Percentiles rank a stretch among this genome's conserved stretches.
phyloP scores from a whole-genome alignment of 2,888 invertebrate genomes.

The Aporophyla nigra region DNA sequence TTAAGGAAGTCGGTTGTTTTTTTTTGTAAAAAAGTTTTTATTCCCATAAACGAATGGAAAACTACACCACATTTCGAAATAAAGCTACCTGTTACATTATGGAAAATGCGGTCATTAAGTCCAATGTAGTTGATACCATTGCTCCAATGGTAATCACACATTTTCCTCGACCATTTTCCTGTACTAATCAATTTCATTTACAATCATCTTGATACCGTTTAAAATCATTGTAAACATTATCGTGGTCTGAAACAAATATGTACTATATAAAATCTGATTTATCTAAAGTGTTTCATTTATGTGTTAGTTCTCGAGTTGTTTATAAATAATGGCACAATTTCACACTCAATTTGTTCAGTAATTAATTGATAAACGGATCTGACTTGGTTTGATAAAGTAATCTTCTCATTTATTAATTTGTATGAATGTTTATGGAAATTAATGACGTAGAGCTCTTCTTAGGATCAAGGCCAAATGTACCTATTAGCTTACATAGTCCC shows the following conservation, averaged over 20 bases:
- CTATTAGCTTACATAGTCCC: not conserved
- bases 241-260: slow-evolving; percentile 28
- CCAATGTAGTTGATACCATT: not conserved
- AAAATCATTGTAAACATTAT: slow-evolving; percentile 40
- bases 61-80: too few relatives aligned
- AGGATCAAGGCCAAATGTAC: not conserved
- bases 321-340: slow-evolving; percentile 32
- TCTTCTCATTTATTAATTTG: not conserved
- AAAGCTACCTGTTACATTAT: not conserved
- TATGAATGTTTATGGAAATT: not conserved
- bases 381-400: not conserved
- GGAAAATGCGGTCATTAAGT: slow-evolving; percentile 1
- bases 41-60: too few relatives aligned
- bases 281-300: slow-evolving; percentile 29
- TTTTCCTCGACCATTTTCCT: slow-evolving; percentile 48
- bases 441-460: not conserved
- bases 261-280: slow-evolving; percentile 16
- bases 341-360: slow-evolving; percentile 19
- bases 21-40: too few relatives aligned
- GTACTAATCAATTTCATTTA: slow-evolving; percentile 31
- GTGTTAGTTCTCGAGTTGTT: slow-evolving; percentile 13
- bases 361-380: slow-evolving; percentile 11
- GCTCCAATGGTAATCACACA: not conserved
- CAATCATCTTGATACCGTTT: slow-evolving; percentile 26
- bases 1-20: too few relatives aligned